Conservation (phyloP, 2,113 vertebrate genomes). For the Ameiurus melas region DNA sequence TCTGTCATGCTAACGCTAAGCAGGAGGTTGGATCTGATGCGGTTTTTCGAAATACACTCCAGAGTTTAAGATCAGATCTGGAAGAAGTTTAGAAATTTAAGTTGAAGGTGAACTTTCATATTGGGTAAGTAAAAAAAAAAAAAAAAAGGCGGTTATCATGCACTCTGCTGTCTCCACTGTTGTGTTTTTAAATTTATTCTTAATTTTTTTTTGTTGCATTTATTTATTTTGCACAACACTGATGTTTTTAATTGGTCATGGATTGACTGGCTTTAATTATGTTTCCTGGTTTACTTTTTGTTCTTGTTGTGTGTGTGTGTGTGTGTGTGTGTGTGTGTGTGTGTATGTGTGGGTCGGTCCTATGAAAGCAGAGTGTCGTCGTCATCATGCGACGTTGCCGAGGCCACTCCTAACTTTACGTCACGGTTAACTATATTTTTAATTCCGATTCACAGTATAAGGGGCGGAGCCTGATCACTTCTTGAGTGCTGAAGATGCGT, state of each 20-base stretch:
- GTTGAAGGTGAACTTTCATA: not conserved
- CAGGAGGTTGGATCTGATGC: not conserved
- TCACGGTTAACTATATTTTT: too few relatives aligned
- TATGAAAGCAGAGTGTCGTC: slow-evolving; percentile 37
- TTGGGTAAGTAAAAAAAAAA: not conserved
- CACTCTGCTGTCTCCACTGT: not conserved
- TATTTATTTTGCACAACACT: slow-evolving; percentile 61
- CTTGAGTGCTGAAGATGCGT: not conserved
- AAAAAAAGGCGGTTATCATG: not conserved
- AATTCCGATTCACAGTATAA: not conserved
- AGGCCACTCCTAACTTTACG: slow-evolving; percentile 18
- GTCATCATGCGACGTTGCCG: slow-evolving; percentile 14
- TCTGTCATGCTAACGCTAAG: not conserved
- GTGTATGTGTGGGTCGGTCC: not conserved
- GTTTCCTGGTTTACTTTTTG: slow-evolving; percentile 13
- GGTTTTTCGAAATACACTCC: not conserved
- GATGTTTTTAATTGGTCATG: slow-evolving; percentile 58
- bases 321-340: slow-evolving; percentile 12
- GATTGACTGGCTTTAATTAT: slow-evolving; percentile 45
- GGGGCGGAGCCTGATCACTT: not conserved
- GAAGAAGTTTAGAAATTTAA: not conserved
- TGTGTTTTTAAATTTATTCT: slow-evolving; percentile 15
- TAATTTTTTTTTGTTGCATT: slow-evolving; percentile 51
- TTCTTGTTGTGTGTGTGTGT: not conserved
- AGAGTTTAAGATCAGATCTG: not conserved